These are phyloP conservation scores for Indicator indicator DNA, from an alignment of 2,113 vertebrate genomes.

Conservation along the genomic window DNA sequence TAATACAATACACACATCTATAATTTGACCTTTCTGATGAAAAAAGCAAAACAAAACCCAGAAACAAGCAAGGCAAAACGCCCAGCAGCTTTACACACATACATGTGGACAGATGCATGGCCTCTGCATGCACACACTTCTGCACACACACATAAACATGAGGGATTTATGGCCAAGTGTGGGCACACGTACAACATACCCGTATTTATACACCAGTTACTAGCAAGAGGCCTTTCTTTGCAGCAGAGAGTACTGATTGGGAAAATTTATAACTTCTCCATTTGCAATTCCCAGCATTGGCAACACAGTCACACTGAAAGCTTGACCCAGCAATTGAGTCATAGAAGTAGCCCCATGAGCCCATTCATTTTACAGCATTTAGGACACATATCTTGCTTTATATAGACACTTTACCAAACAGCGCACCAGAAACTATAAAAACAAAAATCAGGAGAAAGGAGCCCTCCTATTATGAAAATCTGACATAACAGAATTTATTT, in stretches of 20 bases:
- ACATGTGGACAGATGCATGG: not conserved
- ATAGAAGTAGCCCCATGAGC: not conserved
- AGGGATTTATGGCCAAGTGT: not conserved
- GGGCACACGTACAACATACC: not conserved
- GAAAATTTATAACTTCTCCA: not conserved
- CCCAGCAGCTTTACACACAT: not conserved
- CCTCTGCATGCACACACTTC: not conserved
- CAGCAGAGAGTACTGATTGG: not conserved
- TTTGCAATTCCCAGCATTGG: not conserved
- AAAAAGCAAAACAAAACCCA: not conserved
- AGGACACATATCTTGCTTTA: not conserved
- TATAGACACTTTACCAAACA: not conserved
- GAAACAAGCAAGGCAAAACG: not conserved
- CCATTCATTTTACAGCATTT: not conserved
- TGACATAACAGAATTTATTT: not conserved
- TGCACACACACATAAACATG: fast-evolving
- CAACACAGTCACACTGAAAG: not conserved
- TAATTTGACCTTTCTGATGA: not conserved
- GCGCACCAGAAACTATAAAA: not conserved
- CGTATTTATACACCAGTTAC: not conserved
- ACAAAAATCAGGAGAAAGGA: not conserved
- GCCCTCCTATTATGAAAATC: not conserved
- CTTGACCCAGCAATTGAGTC: not conserved
- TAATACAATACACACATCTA: not conserved
- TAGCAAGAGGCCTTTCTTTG: not conserved